A percentile compares a stretch with the other conserved stretches of the same genome.
phyloP scores from a whole-genome alignment of 2,797 vertebrate species.

The Sebastes diploproa region DNA sequence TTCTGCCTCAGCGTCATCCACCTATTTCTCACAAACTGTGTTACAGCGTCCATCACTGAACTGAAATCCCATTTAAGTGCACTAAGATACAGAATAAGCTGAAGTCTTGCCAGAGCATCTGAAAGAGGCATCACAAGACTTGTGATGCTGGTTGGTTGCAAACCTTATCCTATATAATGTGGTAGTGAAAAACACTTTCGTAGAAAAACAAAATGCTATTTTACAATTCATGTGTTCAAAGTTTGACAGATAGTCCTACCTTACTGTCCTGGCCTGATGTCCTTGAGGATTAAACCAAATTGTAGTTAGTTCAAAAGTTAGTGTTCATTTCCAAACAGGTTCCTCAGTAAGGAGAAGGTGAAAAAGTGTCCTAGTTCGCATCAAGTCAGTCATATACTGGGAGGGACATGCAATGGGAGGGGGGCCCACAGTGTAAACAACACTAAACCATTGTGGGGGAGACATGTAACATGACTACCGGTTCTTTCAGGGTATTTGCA shows the following conservation, averaged over 20 bases:
- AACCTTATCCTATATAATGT: neutral
- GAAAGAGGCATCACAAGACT: neutral
- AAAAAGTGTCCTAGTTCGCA: neutral
- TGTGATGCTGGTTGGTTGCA: neutral
- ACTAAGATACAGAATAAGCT: neutral
- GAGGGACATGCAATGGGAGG: conserved; percentile 18
- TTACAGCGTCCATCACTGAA: neutral
- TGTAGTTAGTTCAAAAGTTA: neutral
- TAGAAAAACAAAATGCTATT: neutral
- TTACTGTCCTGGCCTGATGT: neutral
- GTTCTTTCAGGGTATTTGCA: neutral
- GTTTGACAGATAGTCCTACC: conserved; percentile 12
- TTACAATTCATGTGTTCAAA: neutral
- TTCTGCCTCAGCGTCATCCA: neutral
- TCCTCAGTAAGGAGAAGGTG: neutral
- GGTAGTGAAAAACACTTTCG: neutral
- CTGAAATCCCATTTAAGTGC: neutral
- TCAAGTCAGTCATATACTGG: conserved; percentile 17
- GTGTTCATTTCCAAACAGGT: neutral
- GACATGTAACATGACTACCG: conserved; percentile 1
- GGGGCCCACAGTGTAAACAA: conserved; percentile 50
- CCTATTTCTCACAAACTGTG: neutral
- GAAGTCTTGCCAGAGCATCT: neutral
- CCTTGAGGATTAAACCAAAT: neutral
- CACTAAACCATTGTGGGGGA: conserved; percentile 20